These are phyloP conservation scores for Scaptodrosophila latifasciaeformis DNA, from an alignment of 2,888 invertebrate species.

Conservation along the genomic window DNA sequence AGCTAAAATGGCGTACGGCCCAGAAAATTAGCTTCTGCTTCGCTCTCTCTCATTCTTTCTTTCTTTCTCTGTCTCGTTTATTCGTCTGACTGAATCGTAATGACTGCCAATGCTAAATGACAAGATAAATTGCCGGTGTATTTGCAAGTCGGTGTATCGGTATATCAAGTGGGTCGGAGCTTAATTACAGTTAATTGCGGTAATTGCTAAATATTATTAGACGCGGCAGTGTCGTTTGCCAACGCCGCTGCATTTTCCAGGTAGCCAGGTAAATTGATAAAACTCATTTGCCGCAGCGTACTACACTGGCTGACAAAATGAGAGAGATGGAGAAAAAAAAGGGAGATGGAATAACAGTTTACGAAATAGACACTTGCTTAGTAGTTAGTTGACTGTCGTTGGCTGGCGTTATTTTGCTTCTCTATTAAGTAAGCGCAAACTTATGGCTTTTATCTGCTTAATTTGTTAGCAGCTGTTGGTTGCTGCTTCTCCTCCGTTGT, in stretches of 20 bases:
- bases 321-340: neutral
- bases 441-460: conserved; percentile 60
- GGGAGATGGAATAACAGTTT: neutral
- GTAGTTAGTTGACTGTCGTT: conserved; percentile 10
- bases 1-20: conserved; percentile 19
- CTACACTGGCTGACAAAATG: conserved; percentile 4
- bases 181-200: conserved; percentile 70
- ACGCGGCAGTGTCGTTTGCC: conserved; percentile 4
- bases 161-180: conserved; percentile 30
- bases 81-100: conserved; percentile 23
- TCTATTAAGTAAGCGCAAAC: conserved; percentile 49
- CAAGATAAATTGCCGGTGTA: conserved; percentile 46
- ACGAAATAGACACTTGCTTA: neutral
- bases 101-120: conserved; percentile 41
- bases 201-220: conserved; percentile 70
- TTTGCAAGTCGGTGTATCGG: too few species aligned
- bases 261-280: conserved; percentile 53
- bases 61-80: neutral
- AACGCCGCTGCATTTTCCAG: too few species aligned
- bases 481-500: neutral
- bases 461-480: conserved; percentile 50
- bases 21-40: neutral
- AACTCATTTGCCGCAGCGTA: conserved; percentile 39
- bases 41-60: neutral
- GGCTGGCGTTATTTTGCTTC: conserved; percentile 44